Evolutionary conservation across 2,888 invertebrate genomes (phyloP).

Genomic region (Eilema griseolum): DNA sequence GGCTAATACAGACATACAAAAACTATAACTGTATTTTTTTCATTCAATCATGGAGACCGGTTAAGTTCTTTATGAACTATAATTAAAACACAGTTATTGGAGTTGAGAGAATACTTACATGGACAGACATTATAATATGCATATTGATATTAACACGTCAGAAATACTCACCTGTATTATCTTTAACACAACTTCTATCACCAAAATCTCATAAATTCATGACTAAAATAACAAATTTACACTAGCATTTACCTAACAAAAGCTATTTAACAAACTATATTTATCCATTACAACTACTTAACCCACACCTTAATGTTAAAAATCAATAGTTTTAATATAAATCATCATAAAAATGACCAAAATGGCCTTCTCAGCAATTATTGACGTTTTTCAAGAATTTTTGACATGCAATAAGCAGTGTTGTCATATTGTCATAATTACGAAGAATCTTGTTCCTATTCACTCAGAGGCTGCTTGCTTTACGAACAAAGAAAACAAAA

Average conservation of each 20-base stretch:
- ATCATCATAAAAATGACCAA: constrained; percentile 67
- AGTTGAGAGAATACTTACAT: background rate
- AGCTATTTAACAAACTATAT: constrained; percentile 30
- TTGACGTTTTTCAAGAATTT: constrained; percentile 51
- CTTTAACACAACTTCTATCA: constrained; percentile 53
- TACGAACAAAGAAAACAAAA: too few relatives aligned
- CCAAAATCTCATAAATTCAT: constrained; percentile 57
- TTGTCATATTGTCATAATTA: constrained; percentile 23
- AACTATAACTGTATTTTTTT: background rate
- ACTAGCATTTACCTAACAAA: constrained; percentile 24
- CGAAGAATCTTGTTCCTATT: too few relatives aligned
- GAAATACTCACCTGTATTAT: constrained; percentile 69
- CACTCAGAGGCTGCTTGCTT: too few relatives aligned
- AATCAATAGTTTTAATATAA: constrained; percentile 72
- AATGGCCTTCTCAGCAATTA: constrained; percentile 65
- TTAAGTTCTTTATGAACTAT: background rate
- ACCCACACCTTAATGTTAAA: constrained; percentile 58
- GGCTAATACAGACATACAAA: background rate
- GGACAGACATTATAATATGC: constrained; percentile 26
- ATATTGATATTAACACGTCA: constrained; percentile 72
- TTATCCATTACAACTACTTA: constrained; percentile 38
- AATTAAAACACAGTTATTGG: background rate
- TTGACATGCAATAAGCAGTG: constrained; percentile 39
- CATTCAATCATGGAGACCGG: too few relatives aligned
- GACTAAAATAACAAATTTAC: constrained; percentile 44